A percentile compares a stretch with the other conserved stretches of the same genome.
Evolutionary conservation across 1,140 invertebrate genomes (phyloP).

Genomic region (Apis dorsata): DNA sequence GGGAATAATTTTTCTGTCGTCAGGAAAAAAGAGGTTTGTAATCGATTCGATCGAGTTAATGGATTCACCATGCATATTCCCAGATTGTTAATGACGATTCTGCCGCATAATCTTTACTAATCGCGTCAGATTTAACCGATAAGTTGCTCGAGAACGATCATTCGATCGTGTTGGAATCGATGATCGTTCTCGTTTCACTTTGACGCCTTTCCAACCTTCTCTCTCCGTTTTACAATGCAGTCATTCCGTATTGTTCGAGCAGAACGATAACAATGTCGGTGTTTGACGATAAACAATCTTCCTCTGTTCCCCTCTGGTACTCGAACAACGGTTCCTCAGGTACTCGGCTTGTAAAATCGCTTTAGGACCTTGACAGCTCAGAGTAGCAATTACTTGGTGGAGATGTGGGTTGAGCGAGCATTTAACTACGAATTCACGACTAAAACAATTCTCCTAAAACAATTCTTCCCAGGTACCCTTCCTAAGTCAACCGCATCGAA

Average conservation of each 20-base stretch:
- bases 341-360: constrained; percentile 40
- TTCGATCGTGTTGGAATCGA: constrained; percentile 7
- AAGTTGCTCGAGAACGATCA: background rate
- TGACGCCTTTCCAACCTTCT: background rate
- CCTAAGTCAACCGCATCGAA: background rate
- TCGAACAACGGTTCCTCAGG: constrained; percentile 58
- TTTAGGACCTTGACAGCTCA: constrained; percentile 38
- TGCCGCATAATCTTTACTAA: constrained; percentile 4
- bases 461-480: constrained; percentile 29
- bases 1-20: background rate
- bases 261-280: constrained; percentile 3
- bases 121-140: background rate
- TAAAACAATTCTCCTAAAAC: constrained; percentile 56
- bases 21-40: background rate
- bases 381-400: constrained; percentile 61
- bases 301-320: constrained; percentile 42
- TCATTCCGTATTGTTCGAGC: background rate
- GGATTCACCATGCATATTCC: background rate
- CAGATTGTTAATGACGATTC: background rate
- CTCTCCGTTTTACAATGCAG: background rate
- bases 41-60: background rate
- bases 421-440: constrained; percentile 47
- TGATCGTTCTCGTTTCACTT: background rate
- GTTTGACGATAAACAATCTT: constrained; percentile 51
- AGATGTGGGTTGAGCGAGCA: constrained; percentile 60